Evolutionary conservation across 2,113 vertebrate species (phyloP).

Genomic region (Mus pahari): DNA sequence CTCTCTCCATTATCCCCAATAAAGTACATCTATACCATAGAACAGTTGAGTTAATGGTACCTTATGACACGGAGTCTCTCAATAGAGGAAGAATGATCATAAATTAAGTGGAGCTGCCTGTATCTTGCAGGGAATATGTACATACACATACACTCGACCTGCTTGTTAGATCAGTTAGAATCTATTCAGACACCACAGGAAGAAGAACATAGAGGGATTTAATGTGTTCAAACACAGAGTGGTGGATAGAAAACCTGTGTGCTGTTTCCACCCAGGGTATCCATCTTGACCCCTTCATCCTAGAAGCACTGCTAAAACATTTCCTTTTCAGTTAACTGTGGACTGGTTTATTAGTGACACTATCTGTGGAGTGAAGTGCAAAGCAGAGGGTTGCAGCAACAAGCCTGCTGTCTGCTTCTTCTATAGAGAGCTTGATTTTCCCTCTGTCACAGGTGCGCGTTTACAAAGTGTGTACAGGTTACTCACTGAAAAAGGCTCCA

Average conservation of each 20-base stretch:
- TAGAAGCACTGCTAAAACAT: not conserved
- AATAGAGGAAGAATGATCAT: slow-evolving; percentile 50
- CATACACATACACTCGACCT: not conserved
- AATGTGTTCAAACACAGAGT: not conserved
- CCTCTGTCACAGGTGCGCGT: not conserved
- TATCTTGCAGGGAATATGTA: not conserved
- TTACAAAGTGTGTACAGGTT: not conserved
- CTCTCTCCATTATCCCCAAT: slow-evolving; percentile 60
- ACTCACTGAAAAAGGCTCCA: not conserved
- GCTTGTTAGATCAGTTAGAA: not conserved
- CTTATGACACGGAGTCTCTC: slow-evolving; percentile 52
- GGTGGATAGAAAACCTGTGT: not conserved
- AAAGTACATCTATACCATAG: slow-evolving; percentile 46
- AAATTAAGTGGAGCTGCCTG: slow-evolving; percentile 48
- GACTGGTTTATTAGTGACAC: not conserved
- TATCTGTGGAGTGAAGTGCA: not conserved
- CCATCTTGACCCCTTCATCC: not conserved
- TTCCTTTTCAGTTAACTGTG: not conserved
- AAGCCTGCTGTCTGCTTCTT: not conserved
- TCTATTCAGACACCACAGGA: not conserved
- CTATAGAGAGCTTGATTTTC: not conserved
- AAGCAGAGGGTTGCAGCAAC: not conserved
- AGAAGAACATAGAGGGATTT: slow-evolving; percentile 6
- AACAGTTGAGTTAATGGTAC: slow-evolving; percentile 52
- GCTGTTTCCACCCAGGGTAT: not conserved